These are phyloP conservation scores for Parazoanthus atlanticus DNA, from an alignment of 92 coral and sea anemone species.

Conservation along the genomic window DNA sequence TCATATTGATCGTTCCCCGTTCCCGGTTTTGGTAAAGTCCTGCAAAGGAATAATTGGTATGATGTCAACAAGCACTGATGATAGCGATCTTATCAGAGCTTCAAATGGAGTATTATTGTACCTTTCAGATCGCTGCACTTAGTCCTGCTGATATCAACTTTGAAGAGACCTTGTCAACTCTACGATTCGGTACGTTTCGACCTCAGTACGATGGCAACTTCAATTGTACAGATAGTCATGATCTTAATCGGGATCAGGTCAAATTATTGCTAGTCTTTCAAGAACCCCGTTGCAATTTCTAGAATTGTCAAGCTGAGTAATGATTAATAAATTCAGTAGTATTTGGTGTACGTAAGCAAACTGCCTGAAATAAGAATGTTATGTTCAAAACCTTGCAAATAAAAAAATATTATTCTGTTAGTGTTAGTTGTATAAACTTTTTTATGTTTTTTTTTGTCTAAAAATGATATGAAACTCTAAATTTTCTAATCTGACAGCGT, in stretches of 20 bases:
- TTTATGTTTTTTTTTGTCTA: not conserved
- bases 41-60: too few species aligned
- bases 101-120: not conserved
- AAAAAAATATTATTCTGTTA: not conserved
- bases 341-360: too few species aligned
- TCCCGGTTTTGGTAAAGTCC: too few species aligned
- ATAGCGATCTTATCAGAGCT: not conserved
- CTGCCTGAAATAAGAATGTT: too few species aligned
- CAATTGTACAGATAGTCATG: not conserved
- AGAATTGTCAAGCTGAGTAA: too few species aligned
- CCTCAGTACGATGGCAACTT: not conserved
- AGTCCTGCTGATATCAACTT: constrained; percentile 95
- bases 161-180: constrained; percentile 90
- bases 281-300: not conserved
- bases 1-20: too few species aligned
- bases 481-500: too few species aligned
- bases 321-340: too few species aligned
- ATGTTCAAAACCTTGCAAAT: not conserved
- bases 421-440: not conserved
- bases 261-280: not conserved
- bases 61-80: not conserved
- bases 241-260: too few species aligned
- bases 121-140: constrained; percentile 84
- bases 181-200: constrained; percentile 78
- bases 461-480: too few species aligned